Evolutionary conservation across 2,113 vertebrate species (phyloP), one percentile per base, ranked within the genome.

Genomic region (Amphiprion percula): DNA sequence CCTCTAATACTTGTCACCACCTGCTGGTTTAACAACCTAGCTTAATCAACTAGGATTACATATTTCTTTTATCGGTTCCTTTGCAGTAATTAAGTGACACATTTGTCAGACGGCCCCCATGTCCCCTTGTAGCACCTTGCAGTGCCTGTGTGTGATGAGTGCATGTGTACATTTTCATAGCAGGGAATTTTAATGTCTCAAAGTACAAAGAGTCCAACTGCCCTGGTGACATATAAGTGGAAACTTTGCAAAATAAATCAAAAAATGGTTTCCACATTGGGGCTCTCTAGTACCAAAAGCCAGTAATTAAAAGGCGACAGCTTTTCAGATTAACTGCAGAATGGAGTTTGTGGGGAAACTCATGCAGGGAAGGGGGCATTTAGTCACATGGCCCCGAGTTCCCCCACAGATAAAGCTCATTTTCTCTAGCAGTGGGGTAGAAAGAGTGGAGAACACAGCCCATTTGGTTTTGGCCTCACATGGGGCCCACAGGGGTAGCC

Each of bases 241-340:
- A 91, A 89, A 89, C 73, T 84, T 86, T 80, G 81, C 73, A 60
- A 86, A 88, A 90, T 84, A 50, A 91, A 91, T 86, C 77, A 66
- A 85, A 88, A 70, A 56, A 50, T 24, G 46, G 70, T 86, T 89
- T 84, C 74, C 76, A 80, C 75, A 64, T 78, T 77, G 68, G 82
- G 74, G 78, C 76, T 68, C 74, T 89, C 81, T 77, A 56, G 56
- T 83, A 91, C 74, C 80, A 88, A 88, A 92, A 89, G 68, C 72
- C 89, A 82, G 92, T 92, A 93, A 95, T 95, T 96, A 95, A 94
- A 96, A 93, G 91, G 72, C 88, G 89, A 93, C 84, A 84, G 82
- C 84, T 91, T 91, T 91, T 71, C 75, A 79, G 74, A 88, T 85
- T 86, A 93, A 92, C 84, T 84, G 76, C 74, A 17, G 73, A 84